phyloP scores from a whole-genome alignment of 2,113 vertebrate species.

The Chunga burmeisteri region DNA sequence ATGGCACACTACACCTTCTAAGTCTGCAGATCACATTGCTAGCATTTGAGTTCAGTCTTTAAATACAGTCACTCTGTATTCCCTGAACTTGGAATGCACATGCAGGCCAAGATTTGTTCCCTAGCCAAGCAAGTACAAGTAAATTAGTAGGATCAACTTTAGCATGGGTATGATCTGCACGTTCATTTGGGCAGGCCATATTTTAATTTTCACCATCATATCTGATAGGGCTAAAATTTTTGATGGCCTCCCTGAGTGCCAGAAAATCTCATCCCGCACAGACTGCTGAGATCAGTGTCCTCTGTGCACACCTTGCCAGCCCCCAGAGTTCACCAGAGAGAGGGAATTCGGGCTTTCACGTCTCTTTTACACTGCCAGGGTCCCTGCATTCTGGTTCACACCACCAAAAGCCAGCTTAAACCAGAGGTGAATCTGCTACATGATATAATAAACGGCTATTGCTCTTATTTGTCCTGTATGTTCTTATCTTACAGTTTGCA shows the following conservation, averaged over 20 bases:
- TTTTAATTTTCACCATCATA: not conserved
- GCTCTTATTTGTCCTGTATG: slow-evolving; percentile 9
- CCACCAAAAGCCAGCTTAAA: slow-evolving; percentile 52
- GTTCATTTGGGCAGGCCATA: not conserved
- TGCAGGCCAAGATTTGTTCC: not conserved
- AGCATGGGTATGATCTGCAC: not conserved
- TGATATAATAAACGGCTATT: not conserved
- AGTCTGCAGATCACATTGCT: not conserved
- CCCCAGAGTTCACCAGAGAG: not conserved
- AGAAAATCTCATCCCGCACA: not conserved
- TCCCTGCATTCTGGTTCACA: not conserved
- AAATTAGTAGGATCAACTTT: not conserved
- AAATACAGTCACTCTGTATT: not conserved
- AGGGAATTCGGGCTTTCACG: not conserved
- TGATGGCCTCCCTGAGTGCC: not conserved
- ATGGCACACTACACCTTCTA: not conserved
- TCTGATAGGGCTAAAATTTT: not conserved
- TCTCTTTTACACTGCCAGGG: not conserved
- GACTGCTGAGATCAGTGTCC: not conserved
- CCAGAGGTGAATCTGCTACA: slow-evolving; percentile 45
- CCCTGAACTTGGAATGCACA: not conserved
- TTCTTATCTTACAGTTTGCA: slow-evolving; percentile 38
- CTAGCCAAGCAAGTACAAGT: not conserved
- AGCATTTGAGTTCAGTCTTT: not conserved
- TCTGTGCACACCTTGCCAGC: not conserved